phyloP scores from a whole-genome alignment of 1,140 invertebrate genomes.

The Zaprionus inermis region DNA sequence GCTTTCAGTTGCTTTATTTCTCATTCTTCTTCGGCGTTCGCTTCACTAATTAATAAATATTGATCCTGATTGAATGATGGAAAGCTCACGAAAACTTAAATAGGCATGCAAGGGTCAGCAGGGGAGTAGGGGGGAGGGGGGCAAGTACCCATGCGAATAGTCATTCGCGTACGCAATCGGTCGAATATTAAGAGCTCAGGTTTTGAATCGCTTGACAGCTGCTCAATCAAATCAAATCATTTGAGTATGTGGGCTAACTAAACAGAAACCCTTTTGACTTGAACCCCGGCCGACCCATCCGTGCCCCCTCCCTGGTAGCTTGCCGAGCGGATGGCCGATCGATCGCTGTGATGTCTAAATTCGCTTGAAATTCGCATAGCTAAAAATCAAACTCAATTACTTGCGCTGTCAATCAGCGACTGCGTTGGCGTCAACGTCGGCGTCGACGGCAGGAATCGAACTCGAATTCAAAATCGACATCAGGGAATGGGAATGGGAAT shows the following conservation, averaged over 20 bases:
- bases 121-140: neutral
- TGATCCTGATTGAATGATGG: constrained; percentile 81
- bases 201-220: constrained; percentile 72
- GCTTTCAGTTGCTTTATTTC: constrained; percentile 26
- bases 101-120: constrained; percentile 21
- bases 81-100: constrained; percentile 68
- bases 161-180: neutral
- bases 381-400: constrained; percentile 80
- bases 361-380: constrained; percentile 63
- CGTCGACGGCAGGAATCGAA: constrained; percentile 59
- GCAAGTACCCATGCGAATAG: neutral
- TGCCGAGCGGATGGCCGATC: neutral
- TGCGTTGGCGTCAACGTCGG: constrained; percentile 24
- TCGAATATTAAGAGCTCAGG: constrained; percentile 69
- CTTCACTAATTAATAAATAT: constrained; percentile 75
- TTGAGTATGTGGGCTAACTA: constrained; percentile 79
- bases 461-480: constrained; percentile 35
- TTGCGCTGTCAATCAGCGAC: constrained; percentile 71
- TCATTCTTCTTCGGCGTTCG: constrained; percentile 18
- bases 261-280: constrained; percentile 77
- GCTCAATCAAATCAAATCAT: constrained; percentile 81
- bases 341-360: constrained; percentile 67
- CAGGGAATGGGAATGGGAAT: neutral
- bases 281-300: neutral
- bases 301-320: neutral